Evolutionary conservation across 2,113 vertebrate species (phyloP), one percentile per base, ranked within the genome.

Genomic region (Apodemus sylvaticus): DNA sequence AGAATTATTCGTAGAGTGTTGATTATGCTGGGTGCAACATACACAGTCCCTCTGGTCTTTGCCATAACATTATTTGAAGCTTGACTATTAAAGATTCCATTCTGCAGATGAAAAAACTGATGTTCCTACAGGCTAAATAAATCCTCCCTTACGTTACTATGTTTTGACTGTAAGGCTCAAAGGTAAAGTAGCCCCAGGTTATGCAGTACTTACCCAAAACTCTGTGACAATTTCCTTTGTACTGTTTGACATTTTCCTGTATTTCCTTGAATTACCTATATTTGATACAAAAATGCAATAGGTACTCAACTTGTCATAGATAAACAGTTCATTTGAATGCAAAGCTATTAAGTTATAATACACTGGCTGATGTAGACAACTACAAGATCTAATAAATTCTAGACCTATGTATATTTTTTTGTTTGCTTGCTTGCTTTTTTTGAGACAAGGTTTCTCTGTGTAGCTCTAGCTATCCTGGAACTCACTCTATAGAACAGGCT

Each of bases 51-150:
- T 95, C 86, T 81, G 51, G 85, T 71, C 31, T 53, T 45, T 42
- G 39, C n/a, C 93, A 64, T 78, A 88, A 31, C 16, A 22, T 62
- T 94, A 12, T 36, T 42, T 71, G 51, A 74, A 97, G 42, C 42
- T 14, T 16, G 24, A n/a, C 26, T 81, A 29, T 64, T 90, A 90
- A 51, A 93, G 48, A 7, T 58, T 12, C 9, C 24, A 51, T 53
- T 95, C 76, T 91, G 36, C 51, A 94, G 42, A 86, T 62, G 26
- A 95, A n/a, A 86, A 95, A 96, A 93, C 1, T 83, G 4, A 94
- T 82, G 45, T 7, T 62, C 31, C 20, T 86, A 45, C 4, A 82
- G 1, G 26, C 66, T 90, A 81, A 85, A 20, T 68, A 86, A 95
- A 42, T 36, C 7, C 73, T 36, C 86, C 51, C 58, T 83, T 48